Evolutionary conservation across 1,140 invertebrate genomes (phyloP).

Genomic region (Cydia splendana): DNA sequence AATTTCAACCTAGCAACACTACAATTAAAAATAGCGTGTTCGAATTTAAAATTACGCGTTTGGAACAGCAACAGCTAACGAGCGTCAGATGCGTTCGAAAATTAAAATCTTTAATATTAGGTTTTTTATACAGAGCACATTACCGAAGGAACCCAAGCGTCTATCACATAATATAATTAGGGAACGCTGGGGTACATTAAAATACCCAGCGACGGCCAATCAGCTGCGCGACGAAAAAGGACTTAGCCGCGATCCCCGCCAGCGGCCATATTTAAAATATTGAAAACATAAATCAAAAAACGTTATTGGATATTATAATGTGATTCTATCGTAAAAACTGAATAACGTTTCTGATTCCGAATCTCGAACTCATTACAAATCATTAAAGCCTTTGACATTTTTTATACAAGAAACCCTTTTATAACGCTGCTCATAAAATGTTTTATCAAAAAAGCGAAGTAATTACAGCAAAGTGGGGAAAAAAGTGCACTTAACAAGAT

Average conservation of each 20-base stretch:
- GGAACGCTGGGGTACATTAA: slow-evolving; percentile 52
- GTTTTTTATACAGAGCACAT: slow-evolving; percentile 50
- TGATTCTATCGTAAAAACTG: slow-evolving; percentile 53
- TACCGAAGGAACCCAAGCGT: slow-evolving; percentile 43
- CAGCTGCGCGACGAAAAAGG: slow-evolving; percentile 48
- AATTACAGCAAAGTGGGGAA: slow-evolving; percentile 50
- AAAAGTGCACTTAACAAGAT: slow-evolving; percentile 58
- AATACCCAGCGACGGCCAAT: slow-evolving; percentile 62
- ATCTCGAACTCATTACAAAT: slow-evolving; percentile 21
- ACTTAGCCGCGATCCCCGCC: slow-evolving; percentile 51
- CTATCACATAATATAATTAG: slow-evolving; percentile 65
- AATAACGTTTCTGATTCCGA: slow-evolving; percentile 36
- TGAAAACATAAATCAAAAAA: slow-evolving; percentile 74
- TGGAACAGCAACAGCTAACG: slow-evolving; percentile 17
- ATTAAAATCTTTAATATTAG: slow-evolving; percentile 46
- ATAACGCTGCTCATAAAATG: slow-evolving; percentile 20
- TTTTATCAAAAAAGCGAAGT: slow-evolving; percentile 35
- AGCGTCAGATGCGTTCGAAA: slow-evolving; percentile 34
- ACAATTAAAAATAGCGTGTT: slow-evolving; percentile 25
- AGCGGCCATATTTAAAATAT: slow-evolving; percentile 72
- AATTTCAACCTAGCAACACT: background rate
- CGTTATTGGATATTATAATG: slow-evolving; percentile 72
- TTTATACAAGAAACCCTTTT: slow-evolving; percentile 35
- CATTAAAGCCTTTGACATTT: slow-evolving; percentile 31
- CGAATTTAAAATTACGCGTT: slow-evolving; percentile 14